A percentile compares a stretch with the other conserved stretches of the same genome.
These are phyloP conservation scores for Mythimna impura DNA, from an alignment of 2,888 invertebrate species.

Conservation along the genomic window DNA sequence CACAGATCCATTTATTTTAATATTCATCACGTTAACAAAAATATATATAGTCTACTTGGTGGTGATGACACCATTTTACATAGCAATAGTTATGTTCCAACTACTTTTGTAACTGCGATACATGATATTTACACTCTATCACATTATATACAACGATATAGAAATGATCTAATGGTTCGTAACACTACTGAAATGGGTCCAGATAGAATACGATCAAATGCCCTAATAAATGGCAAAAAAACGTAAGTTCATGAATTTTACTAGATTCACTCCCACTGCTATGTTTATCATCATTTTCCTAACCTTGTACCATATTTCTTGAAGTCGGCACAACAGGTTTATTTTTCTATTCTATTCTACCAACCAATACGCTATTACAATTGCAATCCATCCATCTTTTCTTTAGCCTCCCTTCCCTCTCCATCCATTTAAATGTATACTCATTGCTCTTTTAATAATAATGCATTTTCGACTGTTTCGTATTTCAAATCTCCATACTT, in stretches of 20 bases:
- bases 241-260: too few relatives aligned
- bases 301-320: too few relatives aligned
- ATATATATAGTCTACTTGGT: conserved; percentile 86
- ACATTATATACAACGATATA: conserved; percentile 82
- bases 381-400: too few relatives aligned
- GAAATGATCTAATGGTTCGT: conserved; percentile 49
- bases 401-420: too few relatives aligned
- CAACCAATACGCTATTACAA: too few relatives aligned
- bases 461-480: background rate
- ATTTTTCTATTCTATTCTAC: too few relatives aligned
- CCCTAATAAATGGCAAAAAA: background rate
- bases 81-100: conserved; percentile 79
- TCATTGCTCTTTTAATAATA: too few relatives aligned
- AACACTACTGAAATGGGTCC: conserved; percentile 24
- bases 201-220: background rate
- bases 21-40: conserved; percentile 90
- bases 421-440: too few relatives aligned
- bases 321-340: too few relatives aligned
- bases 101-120: conserved; percentile 74
- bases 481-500: background rate
- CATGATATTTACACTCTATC: conserved; percentile 84
- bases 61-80: conserved; percentile 79
- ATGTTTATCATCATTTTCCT: too few relatives aligned
- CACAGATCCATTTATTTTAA: conserved; percentile 90
- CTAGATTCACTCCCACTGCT: too few relatives aligned